phyloP scores from a whole-genome alignment of 2,113 vertebrate genomes.

The Epinephelus cyanopodus region DNA sequence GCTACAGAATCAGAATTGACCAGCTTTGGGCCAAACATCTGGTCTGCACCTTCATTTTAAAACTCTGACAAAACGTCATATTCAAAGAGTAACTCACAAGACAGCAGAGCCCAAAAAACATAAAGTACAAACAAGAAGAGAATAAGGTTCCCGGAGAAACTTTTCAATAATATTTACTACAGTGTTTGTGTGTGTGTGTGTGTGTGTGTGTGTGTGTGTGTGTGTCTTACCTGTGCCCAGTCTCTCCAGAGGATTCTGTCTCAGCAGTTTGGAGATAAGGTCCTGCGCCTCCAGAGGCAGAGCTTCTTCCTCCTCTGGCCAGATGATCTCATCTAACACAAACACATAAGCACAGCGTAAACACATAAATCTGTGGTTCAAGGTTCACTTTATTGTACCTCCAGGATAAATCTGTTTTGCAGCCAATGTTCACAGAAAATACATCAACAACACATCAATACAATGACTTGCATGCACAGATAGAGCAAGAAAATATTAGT shows the following conservation, averaged over 20 bases:
- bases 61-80: neutral
- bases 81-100: neutral
- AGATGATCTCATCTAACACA: constrained; percentile 93
- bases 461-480: no score
- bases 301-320: constrained; percentile 97
- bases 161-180: neutral
- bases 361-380: neutral
- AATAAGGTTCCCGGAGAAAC: neutral
- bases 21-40: neutral
- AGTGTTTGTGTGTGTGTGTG: constrained; percentile 9
- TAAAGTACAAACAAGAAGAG: neutral
- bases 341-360: constrained; percentile 20
- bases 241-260: constrained; percentile 95
- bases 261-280: constrained; percentile 93
- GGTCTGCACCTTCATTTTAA: neutral
- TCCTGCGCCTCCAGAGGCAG: constrained; percentile 94
- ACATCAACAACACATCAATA: no score
- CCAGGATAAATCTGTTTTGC: no score
- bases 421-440: no score
- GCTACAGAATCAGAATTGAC: neutral
- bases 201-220: constrained; percentile 3
- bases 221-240: constrained; percentile 91
- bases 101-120: neutral
- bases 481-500: no score
- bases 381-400: neutral